Evolutionary conservation across 2,113 vertebrate species (phyloP).

Genomic region (Coregonus clupeaformis): DNA sequence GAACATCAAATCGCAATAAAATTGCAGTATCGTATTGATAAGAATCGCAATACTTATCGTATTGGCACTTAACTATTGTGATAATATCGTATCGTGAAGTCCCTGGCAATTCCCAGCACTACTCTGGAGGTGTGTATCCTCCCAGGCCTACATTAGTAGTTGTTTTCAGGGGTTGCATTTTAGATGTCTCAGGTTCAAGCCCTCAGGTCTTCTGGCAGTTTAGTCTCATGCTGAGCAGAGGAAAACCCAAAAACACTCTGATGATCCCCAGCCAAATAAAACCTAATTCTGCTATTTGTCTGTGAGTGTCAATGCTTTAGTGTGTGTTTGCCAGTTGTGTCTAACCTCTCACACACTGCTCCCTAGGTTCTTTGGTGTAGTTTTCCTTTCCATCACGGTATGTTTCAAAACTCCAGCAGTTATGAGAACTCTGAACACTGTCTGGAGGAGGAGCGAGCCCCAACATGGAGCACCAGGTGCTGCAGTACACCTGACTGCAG

Average conservation of each 20-base stretch:
- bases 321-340: background rate
- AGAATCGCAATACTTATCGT: too few species aligned
- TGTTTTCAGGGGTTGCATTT: too few species aligned
- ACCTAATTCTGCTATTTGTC: background rate
- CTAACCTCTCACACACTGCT: too few species aligned
- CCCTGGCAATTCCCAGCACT: too few species aligned
- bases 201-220: background rate
- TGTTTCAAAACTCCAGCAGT: constrained; percentile 10
- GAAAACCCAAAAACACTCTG: background rate
- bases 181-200: too few species aligned
- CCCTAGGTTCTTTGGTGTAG: too few species aligned
- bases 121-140: background rate
- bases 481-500: constrained; percentile 40
- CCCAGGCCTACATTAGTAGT: too few species aligned
- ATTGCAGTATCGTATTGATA: too few species aligned
- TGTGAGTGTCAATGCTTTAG: background rate
- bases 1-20: too few species aligned
- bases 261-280: background rate
- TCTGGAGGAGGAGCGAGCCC: constrained; percentile 33
- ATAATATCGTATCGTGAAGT: too few species aligned
- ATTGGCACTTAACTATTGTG: too few species aligned
- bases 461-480: constrained; percentile 49
- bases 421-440: constrained; percentile 25
- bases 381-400: background rate
- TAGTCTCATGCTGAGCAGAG: background rate